phyloP scores from a whole-genome alignment of 2,113 vertebrate species.

The Pseudorhombus dupliciocellatus region DNA sequence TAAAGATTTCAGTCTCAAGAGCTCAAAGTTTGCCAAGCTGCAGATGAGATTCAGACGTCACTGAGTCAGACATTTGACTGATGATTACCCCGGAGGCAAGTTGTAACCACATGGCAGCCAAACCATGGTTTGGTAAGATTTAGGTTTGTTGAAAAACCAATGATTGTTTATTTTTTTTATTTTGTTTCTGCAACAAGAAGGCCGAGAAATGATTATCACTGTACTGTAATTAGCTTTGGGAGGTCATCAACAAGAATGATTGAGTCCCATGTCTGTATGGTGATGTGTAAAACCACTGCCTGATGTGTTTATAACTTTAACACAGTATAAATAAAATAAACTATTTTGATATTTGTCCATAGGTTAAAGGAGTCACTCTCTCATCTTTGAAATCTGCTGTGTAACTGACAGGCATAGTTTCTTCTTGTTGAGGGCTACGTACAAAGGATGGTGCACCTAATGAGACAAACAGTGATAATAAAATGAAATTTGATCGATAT shows the following conservation, averaged over 20 bases:
- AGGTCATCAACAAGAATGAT: constrained; percentile 48
- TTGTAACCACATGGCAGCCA: constrained; percentile 49
- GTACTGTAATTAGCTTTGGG: constrained; percentile 70
- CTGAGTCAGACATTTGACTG: constrained; percentile 4
- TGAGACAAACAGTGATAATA: too few relatives aligned
- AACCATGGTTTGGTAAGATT: constrained; percentile 52
- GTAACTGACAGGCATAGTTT: too few relatives aligned
- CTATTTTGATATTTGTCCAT: constrained; percentile 82
- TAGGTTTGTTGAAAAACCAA: constrained; percentile 77
- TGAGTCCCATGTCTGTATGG: constrained; percentile 68
- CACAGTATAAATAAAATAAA: constrained; percentile 83
- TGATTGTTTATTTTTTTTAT: constrained; percentile 35
- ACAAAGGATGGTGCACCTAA: too few relatives aligned
- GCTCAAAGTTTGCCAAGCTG: constrained; percentile 16
- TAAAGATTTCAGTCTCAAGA: constrained; percentile 21
- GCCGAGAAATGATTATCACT: constrained; percentile 50
- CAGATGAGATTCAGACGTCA: constrained; percentile 31
- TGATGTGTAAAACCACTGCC: constrained; percentile 83
- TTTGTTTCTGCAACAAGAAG: constrained; percentile 33
- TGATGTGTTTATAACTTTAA: constrained; percentile 84
- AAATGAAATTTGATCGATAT: too few relatives aligned
- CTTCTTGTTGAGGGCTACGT: too few relatives aligned
- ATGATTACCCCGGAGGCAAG: background rate
- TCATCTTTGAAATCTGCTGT: background rate
- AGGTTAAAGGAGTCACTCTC: constrained; percentile 24